These are phyloP conservation scores for Julus scanicus DNA, from an alignment of 2,888 invertebrate species.

Conservation along the genomic window DNA sequence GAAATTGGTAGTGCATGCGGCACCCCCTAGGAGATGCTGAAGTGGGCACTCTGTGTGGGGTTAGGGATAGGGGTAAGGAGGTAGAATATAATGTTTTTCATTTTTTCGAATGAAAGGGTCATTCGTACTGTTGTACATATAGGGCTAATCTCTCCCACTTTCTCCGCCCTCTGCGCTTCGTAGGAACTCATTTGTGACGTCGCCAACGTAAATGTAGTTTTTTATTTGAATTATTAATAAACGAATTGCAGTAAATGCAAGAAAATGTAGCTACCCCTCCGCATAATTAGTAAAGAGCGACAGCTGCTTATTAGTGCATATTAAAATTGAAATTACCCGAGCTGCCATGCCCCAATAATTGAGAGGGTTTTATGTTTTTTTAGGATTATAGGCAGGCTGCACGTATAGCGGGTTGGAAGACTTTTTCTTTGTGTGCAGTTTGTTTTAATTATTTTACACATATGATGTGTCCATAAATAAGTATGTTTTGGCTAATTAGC, in stretches of 20 bases:
- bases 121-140: neutral
- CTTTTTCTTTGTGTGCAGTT: neutral
- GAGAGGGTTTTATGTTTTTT: slow-evolving; percentile 14
- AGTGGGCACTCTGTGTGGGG: neutral
- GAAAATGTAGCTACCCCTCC: slow-evolving; percentile 28
- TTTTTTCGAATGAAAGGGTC: neutral
- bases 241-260: slow-evolving; percentile 17
- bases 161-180: neutral
- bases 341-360: slow-evolving; percentile 15
- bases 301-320: slow-evolving; percentile 33
- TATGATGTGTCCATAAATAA: neutral
- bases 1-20: neutral
- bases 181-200: neutral
- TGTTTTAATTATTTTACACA: neutral
- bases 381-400: neutral
- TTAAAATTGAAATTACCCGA: slow-evolving; percentile 33
- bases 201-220: neutral
- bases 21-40: neutral
- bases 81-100: neutral
- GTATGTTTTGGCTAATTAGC: neutral
- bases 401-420: neutral
- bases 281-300: slow-evolving; percentile 21
- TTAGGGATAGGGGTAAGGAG: neutral
- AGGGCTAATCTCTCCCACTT: neutral
- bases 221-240: slow-evolving; percentile 27